These are phyloP conservation scores for Harpagifer antarcticus DNA, from an alignment of 2,797 vertebrate species.

Conservation along the genomic window DNA sequence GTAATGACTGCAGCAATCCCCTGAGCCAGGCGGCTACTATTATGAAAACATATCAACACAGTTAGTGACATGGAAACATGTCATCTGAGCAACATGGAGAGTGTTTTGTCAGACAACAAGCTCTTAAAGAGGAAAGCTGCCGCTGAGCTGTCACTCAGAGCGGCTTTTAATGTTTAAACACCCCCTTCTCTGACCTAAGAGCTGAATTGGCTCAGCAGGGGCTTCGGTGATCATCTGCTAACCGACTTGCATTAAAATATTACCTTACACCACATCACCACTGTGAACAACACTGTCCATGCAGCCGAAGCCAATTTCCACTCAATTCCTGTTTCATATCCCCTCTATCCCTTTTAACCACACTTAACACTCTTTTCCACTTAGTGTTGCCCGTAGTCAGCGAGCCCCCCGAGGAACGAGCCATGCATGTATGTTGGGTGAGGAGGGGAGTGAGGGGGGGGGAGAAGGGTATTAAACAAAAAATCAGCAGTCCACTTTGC, in stretches of 20 bases:
- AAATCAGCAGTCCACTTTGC: constrained; percentile 57
- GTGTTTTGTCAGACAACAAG: constrained; percentile 28
- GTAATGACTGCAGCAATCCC: constrained; percentile 23
- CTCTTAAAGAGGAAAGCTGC: constrained; percentile 1
- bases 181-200: constrained; percentile 31
- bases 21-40: constrained; percentile 25
- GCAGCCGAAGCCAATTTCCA: constrained; percentile 44
- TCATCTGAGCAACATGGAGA: constrained; percentile 24
- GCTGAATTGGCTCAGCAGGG: constrained; percentile 28
- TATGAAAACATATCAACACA: constrained; percentile 31
- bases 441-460: neutral
- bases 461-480: constrained; percentile 58
- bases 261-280: constrained; percentile 36
- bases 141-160: constrained; percentile 13
- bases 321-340: constrained; percentile 40
- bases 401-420: constrained; percentile 14
- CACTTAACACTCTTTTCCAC: constrained; percentile 75
- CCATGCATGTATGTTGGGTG: constrained; percentile 38
- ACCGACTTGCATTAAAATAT: constrained; percentile 67
- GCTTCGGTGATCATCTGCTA: constrained; percentile 41
- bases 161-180: neutral
- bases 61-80: constrained; percentile 34
- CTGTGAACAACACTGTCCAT: constrained; percentile 29
- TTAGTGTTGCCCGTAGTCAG: constrained; percentile 64
- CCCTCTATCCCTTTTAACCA: constrained; percentile 70